Conservation (phyloP, 2,888 invertebrate genomes). For the Electrophaes corylata region DNA sequence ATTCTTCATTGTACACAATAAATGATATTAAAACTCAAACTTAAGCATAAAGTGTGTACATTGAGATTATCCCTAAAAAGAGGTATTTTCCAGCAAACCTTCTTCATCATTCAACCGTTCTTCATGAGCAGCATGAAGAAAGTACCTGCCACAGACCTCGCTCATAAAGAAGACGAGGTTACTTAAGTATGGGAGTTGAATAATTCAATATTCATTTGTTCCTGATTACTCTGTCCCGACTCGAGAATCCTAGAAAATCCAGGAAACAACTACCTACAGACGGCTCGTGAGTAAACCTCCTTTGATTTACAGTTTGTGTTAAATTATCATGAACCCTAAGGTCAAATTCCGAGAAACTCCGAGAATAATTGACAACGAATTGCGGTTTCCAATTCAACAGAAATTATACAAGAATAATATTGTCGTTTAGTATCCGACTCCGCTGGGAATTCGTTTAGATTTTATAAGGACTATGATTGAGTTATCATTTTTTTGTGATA, state of each 20-base stretch:
- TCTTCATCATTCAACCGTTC: too few species aligned
- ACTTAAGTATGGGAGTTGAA: too few species aligned
- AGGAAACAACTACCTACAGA: background rate
- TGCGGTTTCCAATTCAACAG: background rate
- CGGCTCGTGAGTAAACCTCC: background rate
- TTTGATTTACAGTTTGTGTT: conserved; percentile 1
- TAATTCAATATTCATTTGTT: background rate
- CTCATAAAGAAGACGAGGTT: too few species aligned
- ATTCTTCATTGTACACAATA: too few species aligned
- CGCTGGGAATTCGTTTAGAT: background rate
- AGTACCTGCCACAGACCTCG: too few species aligned
- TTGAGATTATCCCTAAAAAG: too few species aligned
- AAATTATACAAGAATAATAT: background rate
- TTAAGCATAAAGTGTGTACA: too few species aligned
- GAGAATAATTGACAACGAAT: background rate
- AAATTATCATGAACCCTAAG: background rate
- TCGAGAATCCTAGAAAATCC: background rate
- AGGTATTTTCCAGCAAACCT: too few species aligned
- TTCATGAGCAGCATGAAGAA: too few species aligned
- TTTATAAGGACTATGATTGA: too few species aligned
- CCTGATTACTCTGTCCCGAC: background rate
- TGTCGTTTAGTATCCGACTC: background rate
- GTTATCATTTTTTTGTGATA: too few species aligned
- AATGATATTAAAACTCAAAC: too few species aligned
- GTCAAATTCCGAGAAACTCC: background rate